Conservation (phyloP, 2,888 invertebrate species). For the Ochropleura leucogaster region DNA sequence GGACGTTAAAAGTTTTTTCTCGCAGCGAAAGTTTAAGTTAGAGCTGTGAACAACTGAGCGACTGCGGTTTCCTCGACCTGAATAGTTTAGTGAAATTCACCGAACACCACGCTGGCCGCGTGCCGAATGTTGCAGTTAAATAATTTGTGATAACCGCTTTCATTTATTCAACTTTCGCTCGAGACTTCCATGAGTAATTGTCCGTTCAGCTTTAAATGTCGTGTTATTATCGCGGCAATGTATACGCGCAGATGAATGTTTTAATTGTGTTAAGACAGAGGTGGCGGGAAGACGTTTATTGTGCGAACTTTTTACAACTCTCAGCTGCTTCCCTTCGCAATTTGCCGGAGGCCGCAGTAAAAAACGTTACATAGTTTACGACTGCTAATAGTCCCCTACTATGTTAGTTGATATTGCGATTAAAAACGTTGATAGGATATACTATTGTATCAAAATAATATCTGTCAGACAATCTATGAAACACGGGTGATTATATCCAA, state of each 20-base stretch:
- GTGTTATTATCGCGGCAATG: constrained; percentile 54
- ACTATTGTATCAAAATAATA: constrained; percentile 37
- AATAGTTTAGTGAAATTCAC: constrained; percentile 86
- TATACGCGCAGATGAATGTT: constrained; percentile 60
- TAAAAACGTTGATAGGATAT: constrained; percentile 29
- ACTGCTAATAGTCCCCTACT: constrained; percentile 74
- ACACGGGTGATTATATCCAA: constrained; percentile 41
- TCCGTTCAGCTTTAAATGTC: constrained; percentile 70
- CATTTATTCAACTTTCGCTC: constrained; percentile 84
- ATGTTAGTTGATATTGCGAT: constrained; percentile 70
- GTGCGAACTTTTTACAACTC: constrained; percentile 82
- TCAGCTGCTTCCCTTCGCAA: constrained; percentile 80
- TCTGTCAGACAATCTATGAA: constrained; percentile 42
- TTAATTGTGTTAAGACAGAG: constrained; percentile 75
- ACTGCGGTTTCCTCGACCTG: constrained; percentile 87
- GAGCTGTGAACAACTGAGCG: constrained; percentile 83
- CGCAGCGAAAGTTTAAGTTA: constrained; percentile 75
- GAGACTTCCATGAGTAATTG: constrained; percentile 78
- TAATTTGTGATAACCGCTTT: constrained; percentile 88
- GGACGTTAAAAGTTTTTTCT: constrained; percentile 72
- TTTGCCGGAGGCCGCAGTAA: constrained; percentile 77
- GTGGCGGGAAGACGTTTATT: constrained; percentile 77
- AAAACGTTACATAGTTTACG: constrained; percentile 76
- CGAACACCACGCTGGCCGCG: constrained; percentile 84
- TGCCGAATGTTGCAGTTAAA: constrained; percentile 88